phyloP scores from a whole-genome alignment of 2,113 vertebrate genomes.

The Myocastor coypus region DNA sequence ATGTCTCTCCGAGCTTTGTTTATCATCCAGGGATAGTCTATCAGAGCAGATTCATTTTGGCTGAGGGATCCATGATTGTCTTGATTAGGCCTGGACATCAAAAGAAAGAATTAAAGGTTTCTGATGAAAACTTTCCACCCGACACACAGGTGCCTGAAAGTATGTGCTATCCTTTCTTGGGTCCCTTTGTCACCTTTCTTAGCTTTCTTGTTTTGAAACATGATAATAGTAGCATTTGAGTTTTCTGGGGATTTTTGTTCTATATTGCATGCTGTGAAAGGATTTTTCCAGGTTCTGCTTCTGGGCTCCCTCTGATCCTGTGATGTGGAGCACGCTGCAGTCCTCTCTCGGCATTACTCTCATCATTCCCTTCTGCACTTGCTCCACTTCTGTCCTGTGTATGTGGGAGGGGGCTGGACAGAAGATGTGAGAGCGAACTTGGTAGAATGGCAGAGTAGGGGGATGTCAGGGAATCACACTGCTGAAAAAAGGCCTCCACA shows the following conservation, averaged over 20 bases:
- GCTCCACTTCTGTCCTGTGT: slow-evolving; percentile 80
- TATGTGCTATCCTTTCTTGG: slow-evolving; percentile 73
- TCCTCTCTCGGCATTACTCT: slow-evolving; percentile 84
- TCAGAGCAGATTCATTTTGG: slow-evolving; percentile 75
- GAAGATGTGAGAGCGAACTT: slow-evolving; percentile 77
- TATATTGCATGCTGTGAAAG: slow-evolving; percentile 82
- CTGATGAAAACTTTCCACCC: slow-evolving; percentile 78
- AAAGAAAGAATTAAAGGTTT: slow-evolving; percentile 80
- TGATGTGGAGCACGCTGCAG: slow-evolving; percentile 80
- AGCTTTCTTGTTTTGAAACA: slow-evolving; percentile 85
- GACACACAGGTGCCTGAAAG: slow-evolving; percentile 59
- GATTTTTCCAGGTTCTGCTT: slow-evolving; percentile 85
- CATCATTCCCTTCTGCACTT: slow-evolving; percentile 85
- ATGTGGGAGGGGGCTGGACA: slow-evolving; percentile 71
- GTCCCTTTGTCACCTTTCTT: slow-evolving; percentile 81
- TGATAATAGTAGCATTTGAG: slow-evolving; percentile 82
- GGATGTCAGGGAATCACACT: slow-evolving; percentile 78
- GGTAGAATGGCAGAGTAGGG: slow-evolving; percentile 80
- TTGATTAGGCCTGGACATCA: slow-evolving; percentile 81
- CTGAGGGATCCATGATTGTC: slow-evolving; percentile 78
- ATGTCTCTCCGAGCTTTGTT: slow-evolving; percentile 80
- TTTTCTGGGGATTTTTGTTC: slow-evolving; percentile 85
- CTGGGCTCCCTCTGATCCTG: slow-evolving; percentile 86
- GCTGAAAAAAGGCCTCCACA: slow-evolving; percentile 73
- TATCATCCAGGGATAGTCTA: slow-evolving; percentile 74